Evolutionary conservation across 2,888 invertebrate species (phyloP).

Genomic region (Dioctria linearis): DNA sequence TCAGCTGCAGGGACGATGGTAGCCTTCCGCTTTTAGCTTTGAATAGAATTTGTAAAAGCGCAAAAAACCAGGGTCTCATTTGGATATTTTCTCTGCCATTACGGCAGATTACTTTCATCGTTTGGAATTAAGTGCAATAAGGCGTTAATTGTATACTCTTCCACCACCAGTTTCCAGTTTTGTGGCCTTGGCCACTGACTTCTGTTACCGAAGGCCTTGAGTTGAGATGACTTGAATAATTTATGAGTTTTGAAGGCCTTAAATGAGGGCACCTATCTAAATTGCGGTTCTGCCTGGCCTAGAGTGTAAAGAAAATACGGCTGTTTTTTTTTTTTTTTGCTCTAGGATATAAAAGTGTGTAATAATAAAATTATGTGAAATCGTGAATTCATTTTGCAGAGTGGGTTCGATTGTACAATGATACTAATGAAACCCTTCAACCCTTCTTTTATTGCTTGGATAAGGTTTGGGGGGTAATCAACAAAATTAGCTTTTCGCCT

Average conservation of each 20-base stretch:
- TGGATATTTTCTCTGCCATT: slow-evolving; percentile 4
- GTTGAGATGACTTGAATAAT: too few relatives aligned
- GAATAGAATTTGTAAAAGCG: slow-evolving; percentile 23
- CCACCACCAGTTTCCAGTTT: not conserved
- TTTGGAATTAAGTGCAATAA: slow-evolving; percentile 8
- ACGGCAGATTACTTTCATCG: slow-evolving; percentile 7
- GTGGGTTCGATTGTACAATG: too few relatives aligned
- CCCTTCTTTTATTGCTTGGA: too few relatives aligned
- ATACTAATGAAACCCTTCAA: too few relatives aligned
- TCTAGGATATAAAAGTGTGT: slow-evolving; percentile 1
- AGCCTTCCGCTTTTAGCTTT: slow-evolving; percentile 19
- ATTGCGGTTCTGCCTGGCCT: too few relatives aligned
- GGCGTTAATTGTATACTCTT: not conserved
- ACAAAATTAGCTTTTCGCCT: not conserved
- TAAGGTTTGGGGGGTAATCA: too few relatives aligned
- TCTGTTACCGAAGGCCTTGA: not conserved
- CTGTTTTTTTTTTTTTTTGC: slow-evolving; percentile 24
- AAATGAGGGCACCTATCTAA: too few relatives aligned
- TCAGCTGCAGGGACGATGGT: slow-evolving; percentile 15
- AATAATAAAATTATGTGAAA: too few relatives aligned
- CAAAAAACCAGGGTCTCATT: slow-evolving; percentile 4
- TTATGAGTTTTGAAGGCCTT: too few relatives aligned
- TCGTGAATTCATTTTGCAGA: too few relatives aligned
- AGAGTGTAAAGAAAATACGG: not conserved
- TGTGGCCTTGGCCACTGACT: not conserved